Percentiles rank a stretch among this genome's conserved stretches.
Evolutionary conservation across 2,113 vertebrate species (phyloP).

Genomic region (Tetraodon nigroviridis): DNA sequence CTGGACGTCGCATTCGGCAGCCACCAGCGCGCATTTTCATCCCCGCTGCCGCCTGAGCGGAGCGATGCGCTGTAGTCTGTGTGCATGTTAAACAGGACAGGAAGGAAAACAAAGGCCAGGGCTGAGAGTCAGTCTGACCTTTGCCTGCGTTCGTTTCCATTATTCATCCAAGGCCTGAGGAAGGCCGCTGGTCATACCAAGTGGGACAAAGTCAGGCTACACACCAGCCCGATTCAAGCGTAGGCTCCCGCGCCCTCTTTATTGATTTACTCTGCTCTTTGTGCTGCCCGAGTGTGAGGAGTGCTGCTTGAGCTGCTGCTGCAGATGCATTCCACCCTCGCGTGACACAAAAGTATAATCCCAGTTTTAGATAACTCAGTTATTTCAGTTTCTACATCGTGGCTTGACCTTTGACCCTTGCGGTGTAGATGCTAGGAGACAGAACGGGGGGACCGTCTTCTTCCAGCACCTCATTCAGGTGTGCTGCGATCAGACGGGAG

Average conservation of each 20-base stretch:
- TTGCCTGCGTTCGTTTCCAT: constrained; percentile 35
- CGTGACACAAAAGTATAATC: no score
- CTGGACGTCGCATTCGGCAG: constrained; percentile 14
- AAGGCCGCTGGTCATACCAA: constrained; percentile 25
- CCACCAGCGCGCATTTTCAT: constrained; percentile 24
- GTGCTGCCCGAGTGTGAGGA: neutral
- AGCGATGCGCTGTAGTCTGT: constrained; percentile 38
- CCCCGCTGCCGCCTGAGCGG: constrained; percentile 28
- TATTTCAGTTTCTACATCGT: no score
- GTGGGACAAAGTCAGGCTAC: constrained; percentile 34
- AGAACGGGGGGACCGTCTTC: constrained; percentile 21
- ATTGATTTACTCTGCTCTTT: neutral
- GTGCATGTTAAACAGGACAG: constrained; percentile 22
- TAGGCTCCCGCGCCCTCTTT: constrained; percentile 7
- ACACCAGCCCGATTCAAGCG: constrained; percentile 23
- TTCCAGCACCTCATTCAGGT: constrained; percentile 51
- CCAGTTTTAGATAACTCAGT: no score
- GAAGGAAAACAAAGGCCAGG: constrained; percentile 18
- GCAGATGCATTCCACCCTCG: no score
- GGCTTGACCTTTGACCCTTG: no score
- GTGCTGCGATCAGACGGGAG: constrained; percentile 30
- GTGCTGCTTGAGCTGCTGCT: no score
- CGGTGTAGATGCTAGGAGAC: no score
- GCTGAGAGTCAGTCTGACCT: constrained; percentile 29
- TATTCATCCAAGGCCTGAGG: constrained; percentile 40